Base-by-base conservation (phyloP, 2,888 invertebrate genomes). In the Steinernema hermaphroditum region DNA sequence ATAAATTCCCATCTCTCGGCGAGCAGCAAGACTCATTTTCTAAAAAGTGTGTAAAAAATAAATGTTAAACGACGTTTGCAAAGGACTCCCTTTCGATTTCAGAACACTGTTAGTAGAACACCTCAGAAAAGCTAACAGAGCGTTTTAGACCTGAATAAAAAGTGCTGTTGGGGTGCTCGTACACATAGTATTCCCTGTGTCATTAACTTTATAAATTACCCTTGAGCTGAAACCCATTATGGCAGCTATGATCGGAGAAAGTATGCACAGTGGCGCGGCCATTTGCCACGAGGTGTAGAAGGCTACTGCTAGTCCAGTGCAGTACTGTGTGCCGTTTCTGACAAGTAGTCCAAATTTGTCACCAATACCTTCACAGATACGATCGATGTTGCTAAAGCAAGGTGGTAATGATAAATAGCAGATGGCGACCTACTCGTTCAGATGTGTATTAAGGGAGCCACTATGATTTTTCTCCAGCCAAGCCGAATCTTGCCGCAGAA, bases 391-490 rank as follows among this genome's bases (percentile, higher is more conserved):
- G 43, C 76, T 75, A 44, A 75, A 71, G 19, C 1, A 71, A 6
- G n/a, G 49, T 41, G 14, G 12, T 29, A 8, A 34, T 34, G 0
- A 54, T 9, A 14, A 2, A 71, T 6, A 70, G 6, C 8, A 71
- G 19, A 8, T 32, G 32, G 19, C 22, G 12, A 16, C 73, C 24
- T 78, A 76, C 76, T 77, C 77, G 37, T 77, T 77, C 16, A 77
- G 46, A 24, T 69, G 72, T 24, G 77, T 77, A 34, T 71, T 77
- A 2, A 77, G 41, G 1, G 74, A 46, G 4, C 77, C 77, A 54
- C 77, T 72, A 62, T 78, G 77, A 44, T 78, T 79, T 43, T 69
- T 71, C 49, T 77, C 77, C 22, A 77, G 76, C 77, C 77, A 77
- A 2, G 74, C 57, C 8, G 75, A 62, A 46, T 75, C 68, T 44